Conservation (phyloP, 1,140 invertebrate genomes). For the Chironomus tepperi region DNA sequence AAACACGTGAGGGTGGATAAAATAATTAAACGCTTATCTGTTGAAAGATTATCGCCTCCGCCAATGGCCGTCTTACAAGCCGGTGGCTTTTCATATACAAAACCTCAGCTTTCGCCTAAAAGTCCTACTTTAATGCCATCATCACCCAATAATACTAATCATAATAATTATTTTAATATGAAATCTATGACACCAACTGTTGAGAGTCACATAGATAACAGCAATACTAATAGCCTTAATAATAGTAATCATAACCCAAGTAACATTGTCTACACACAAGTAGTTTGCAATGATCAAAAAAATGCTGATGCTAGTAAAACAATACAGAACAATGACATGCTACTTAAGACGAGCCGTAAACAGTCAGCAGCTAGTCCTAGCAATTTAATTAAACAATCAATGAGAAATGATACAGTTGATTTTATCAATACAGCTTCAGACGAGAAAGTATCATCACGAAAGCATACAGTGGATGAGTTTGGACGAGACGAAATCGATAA, state of each 20-base stretch:
- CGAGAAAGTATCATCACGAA: neutral
- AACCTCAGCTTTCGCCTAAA: constrained; percentile 33
- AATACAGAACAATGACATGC: neutral
- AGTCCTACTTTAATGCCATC: neutral
- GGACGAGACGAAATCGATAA: neutral
- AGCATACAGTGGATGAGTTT: too few relatives aligned
- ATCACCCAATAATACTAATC: too few relatives aligned
- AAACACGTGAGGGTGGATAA: constrained; percentile 54
- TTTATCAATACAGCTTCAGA: constrained; percentile 10
- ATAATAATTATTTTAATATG: too few relatives aligned
- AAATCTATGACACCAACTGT: too few relatives aligned
- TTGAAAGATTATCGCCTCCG: constrained; percentile 54
- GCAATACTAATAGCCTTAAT: too few relatives aligned
- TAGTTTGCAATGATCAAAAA: constrained; percentile 49
- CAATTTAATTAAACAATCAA: neutral
- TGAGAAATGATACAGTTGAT: neutral
- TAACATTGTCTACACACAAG: constrained; percentile 62
- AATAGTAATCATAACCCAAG: constrained; percentile 34
- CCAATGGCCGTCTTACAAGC: constrained; percentile 44
- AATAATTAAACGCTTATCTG: constrained; percentile 53
- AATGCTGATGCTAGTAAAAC: constrained; percentile 27
- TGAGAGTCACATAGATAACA: too few relatives aligned
- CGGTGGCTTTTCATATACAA: constrained; percentile 55
- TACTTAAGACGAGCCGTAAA: neutral
- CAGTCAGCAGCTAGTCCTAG: neutral